phyloP scores from a whole-genome alignment of 1,140 invertebrate species.

The Grapholita molesta region DNA sequence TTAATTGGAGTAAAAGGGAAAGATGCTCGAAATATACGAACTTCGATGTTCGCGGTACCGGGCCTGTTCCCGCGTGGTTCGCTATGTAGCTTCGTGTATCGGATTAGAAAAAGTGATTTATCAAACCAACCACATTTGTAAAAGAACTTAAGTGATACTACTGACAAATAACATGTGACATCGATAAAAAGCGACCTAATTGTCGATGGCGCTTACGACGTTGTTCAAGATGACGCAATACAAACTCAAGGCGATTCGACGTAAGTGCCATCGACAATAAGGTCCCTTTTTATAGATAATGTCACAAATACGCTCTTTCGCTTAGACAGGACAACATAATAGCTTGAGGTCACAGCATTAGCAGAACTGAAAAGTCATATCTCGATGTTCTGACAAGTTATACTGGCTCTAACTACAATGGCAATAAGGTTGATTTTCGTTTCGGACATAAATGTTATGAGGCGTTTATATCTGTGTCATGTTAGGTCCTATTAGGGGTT shows the following conservation, averaged over 20 bases:
- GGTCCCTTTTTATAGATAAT: not conserved
- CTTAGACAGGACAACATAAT: not conserved
- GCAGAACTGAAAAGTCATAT: not conserved
- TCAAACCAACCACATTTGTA: not conserved
- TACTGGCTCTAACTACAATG: not conserved
- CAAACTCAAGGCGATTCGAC: too few relatives aligned
- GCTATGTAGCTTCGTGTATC: not conserved
- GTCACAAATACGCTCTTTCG: not conserved
- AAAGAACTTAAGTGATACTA: too few relatives aligned
- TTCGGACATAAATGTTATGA: not conserved
- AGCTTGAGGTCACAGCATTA: not conserved
- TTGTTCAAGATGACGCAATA: too few relatives aligned
- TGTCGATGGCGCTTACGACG: too few relatives aligned
- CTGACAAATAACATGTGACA: too few relatives aligned
- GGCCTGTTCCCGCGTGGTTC: too few relatives aligned
- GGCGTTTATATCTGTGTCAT: not conserved
- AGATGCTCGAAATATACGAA: too few relatives aligned
- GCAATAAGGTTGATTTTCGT: not conserved
- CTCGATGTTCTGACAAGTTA: not conserved
- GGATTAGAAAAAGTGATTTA: not conserved
- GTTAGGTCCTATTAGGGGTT: not conserved
- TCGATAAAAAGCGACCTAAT: too few relatives aligned
- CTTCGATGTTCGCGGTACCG: too few relatives aligned
- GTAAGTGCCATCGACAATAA: not conserved
- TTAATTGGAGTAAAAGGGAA: too few relatives aligned